Evolutionary conservation across 1,140 invertebrate genomes (phyloP).

Genomic region (Charaxes varanes): DNA sequence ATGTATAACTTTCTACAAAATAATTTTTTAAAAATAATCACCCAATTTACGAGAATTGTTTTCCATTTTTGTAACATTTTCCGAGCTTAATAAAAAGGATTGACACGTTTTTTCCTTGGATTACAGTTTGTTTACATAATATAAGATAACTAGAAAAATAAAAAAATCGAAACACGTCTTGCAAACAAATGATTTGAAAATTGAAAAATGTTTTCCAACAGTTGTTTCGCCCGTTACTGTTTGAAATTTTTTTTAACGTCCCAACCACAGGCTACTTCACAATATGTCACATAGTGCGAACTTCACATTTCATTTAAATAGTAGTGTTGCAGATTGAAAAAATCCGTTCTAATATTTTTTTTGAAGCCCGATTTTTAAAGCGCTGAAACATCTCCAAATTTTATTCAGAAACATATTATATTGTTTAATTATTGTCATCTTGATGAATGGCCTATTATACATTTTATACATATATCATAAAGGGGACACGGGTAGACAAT

Average conservation of each 20-base stretch:
- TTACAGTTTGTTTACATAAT: constrained; percentile 5
- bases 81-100: constrained; percentile 3
- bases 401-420: too few relatives aligned
- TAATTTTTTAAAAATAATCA: constrained; percentile 27
- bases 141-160: constrained; percentile 12
- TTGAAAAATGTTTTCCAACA: constrained; percentile 13
- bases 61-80: constrained; percentile 61
- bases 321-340: too few relatives aligned
- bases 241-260: constrained; percentile 31
- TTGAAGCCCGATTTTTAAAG: too few relatives aligned
- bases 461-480: too few relatives aligned
- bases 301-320: too few relatives aligned
- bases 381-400: too few relatives aligned
- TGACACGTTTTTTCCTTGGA: not conserved
- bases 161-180: constrained; percentile 14
- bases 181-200: constrained; percentile 36
- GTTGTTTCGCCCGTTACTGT: constrained; percentile 32
- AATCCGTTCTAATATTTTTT: too few relatives aligned
- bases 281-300: too few relatives aligned
- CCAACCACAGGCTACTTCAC: too few relatives aligned
- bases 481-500: too few relatives aligned
- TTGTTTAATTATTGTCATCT: too few relatives aligned
- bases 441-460: too few relatives aligned
- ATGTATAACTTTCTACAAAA: not conserved
- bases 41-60: constrained; percentile 55